These are phyloP conservation scores for Quadroppia sp. DNA, from an alignment of 2,888 invertebrate genomes.

Conservation along the genomic window DNA sequence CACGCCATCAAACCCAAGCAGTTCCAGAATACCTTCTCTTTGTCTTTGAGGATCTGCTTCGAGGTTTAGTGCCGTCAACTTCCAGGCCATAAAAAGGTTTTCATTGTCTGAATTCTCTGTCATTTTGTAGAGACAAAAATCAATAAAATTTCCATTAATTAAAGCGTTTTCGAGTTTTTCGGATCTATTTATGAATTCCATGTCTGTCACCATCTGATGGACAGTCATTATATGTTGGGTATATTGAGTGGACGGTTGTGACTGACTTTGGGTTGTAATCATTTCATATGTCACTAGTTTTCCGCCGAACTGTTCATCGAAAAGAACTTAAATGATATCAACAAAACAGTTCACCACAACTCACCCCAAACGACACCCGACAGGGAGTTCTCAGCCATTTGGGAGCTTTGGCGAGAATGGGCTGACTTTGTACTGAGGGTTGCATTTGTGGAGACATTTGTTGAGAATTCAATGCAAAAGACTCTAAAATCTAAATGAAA, in stretches of 20 bases:
- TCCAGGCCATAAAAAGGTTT: slow-evolving; percentile 31
- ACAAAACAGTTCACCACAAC: neutral
- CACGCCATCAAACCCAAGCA: slow-evolving; percentile 11
- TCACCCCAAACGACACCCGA: slow-evolving; percentile 3
- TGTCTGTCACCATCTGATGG: slow-evolving; percentile 26
- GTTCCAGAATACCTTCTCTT: neutral
- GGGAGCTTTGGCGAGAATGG: slow-evolving; percentile 23
- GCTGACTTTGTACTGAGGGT: neutral
- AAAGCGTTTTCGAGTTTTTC: slow-evolving; percentile 34
- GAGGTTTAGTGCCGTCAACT: slow-evolving; percentile 20
- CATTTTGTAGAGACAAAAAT: slow-evolving; percentile 35
- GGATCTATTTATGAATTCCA: slow-evolving; percentile 5
- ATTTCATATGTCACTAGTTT: slow-evolving; percentile 25
- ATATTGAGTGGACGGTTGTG: slow-evolving; percentile 14
- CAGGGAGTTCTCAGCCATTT: slow-evolving; percentile 26
- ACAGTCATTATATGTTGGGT: slow-evolving; percentile 5
- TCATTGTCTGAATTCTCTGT: slow-evolving; percentile 20
- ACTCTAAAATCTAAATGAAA: slow-evolving; percentile 19
- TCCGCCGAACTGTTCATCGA: slow-evolving; percentile 21
- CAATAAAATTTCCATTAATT: slow-evolving; percentile 30
- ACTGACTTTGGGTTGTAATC: neutral
- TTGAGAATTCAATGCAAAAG: slow-evolving; percentile 2
- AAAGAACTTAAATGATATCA: neutral
- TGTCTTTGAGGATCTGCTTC: slow-evolving; percentile 18
- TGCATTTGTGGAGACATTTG: slow-evolving; percentile 20